These are phyloP conservation scores for Mustela lutreola DNA, from an alignment of 2,113 vertebrate species.

Conservation along the genomic window DNA sequence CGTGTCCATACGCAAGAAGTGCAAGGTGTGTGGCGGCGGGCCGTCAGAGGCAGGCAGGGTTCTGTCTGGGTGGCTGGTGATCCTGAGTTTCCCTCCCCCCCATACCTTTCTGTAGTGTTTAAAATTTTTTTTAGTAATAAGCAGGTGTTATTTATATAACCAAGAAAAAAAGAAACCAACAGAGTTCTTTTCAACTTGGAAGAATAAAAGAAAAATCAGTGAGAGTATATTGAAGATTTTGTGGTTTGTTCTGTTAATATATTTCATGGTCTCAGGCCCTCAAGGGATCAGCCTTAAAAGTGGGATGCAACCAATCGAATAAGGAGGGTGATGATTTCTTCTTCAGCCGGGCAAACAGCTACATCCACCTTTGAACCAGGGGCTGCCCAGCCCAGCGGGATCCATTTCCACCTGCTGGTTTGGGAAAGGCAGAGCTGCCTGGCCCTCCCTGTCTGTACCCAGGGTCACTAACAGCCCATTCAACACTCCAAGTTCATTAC, in stretches of 20 bases:
- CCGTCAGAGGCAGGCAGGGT: background rate
- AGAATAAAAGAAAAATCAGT: background rate
- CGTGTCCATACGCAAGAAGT: fast-evolving
- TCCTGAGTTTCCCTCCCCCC: background rate
- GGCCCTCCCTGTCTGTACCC: background rate
- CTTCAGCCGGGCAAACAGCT: background rate
- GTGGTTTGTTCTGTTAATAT: background rate
- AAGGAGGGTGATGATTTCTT: fast-evolving
- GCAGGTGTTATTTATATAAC: constrained; percentile 44
- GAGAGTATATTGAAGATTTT: background rate
- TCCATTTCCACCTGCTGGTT: fast-evolving
- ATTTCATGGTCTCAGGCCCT: background rate
- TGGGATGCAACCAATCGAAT: background rate
- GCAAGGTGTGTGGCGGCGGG: background rate
- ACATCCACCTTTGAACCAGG: fast-evolving
- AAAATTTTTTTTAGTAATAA: background rate
- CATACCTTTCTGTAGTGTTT: background rate
- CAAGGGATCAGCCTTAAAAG: background rate
- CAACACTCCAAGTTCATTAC: background rate
- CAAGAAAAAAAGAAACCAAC: background rate
- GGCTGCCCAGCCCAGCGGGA: fast-evolving
- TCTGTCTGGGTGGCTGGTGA: background rate
- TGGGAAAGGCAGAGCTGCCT: background rate
- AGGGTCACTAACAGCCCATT: background rate
- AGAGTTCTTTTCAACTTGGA: background rate